Evolutionary conservation across 2,888 invertebrate genomes (phyloP).

Genomic region (Drosophila atripex): DNA sequence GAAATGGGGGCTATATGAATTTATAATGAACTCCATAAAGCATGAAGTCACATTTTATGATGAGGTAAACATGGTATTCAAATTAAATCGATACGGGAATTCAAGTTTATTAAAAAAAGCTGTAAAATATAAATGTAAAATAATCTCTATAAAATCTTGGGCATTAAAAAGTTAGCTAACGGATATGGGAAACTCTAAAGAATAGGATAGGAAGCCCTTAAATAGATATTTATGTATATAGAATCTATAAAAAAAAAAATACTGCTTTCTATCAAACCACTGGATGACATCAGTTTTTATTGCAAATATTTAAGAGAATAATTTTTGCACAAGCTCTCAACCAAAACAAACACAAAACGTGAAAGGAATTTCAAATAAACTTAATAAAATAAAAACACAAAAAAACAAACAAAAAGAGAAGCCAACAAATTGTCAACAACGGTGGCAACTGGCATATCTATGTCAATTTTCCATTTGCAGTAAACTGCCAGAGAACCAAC

Average conservation of each 20-base stretch:
- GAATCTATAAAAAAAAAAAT: slow-evolving; percentile 17
- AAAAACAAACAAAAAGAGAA: slow-evolving; percentile 39
- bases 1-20: slow-evolving; percentile 25
- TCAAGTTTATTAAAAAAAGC: not conserved
- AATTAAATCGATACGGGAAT: slow-evolving; percentile 4
- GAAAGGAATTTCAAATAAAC: slow-evolving; percentile 54
- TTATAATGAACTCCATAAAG: slow-evolving; percentile 36
- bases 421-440: slow-evolving; percentile 47
- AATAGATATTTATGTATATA: too few relatives aligned
- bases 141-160: not conserved
- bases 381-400: slow-evolving; percentile 15
- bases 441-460: slow-evolving; percentile 34
- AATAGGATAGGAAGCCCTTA: not conserved
- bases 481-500: slow-evolving; percentile 38
- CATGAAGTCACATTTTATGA: slow-evolving; percentile 32
- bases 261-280: slow-evolving; percentile 36
- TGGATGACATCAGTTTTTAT: slow-evolving; percentile 64
- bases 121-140: slow-evolving; percentile 7
- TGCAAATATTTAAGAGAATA: slow-evolving; percentile 47
- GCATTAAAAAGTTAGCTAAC: not conserved
- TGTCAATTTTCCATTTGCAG: slow-evolving; percentile 71
- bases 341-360: slow-evolving; percentile 50
- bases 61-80: slow-evolving; percentile 24
- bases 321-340: slow-evolving; percentile 43
- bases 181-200: slow-evolving; percentile 3